phyloP scores from a whole-genome alignment of 2,888 invertebrate species.

The Mystacides longicornis region DNA sequence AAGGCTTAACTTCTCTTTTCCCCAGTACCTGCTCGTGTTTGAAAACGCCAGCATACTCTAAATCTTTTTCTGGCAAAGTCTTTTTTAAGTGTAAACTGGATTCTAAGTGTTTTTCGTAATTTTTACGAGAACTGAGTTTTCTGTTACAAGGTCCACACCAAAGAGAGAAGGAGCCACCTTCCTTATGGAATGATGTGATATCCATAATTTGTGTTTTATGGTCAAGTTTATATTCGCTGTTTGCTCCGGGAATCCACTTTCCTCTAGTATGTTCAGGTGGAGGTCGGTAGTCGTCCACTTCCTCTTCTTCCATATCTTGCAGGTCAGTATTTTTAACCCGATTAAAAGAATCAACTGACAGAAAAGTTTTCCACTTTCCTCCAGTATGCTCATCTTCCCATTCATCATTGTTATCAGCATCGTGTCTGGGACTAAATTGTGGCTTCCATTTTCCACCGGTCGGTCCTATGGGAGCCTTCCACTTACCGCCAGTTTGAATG shows the following conservation, averaged over 20 bases:
- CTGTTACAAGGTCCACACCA: constrained; percentile 80
- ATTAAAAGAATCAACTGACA: constrained; percentile 23
- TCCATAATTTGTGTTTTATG: constrained; percentile 47
- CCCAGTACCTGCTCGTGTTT: constrained; percentile 31
- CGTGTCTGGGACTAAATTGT: constrained; percentile 32
- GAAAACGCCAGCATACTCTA: constrained; percentile 53
- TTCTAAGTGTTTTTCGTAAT: constrained; percentile 70
- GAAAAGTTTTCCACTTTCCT: constrained; percentile 57
- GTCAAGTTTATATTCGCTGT: constrained; percentile 31
- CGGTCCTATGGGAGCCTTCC: constrained; percentile 47
- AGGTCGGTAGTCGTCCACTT: constrained; percentile 51
- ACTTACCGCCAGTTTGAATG: constrained; percentile 34
- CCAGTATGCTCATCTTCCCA: constrained; percentile 57
- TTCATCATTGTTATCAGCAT: constrained; percentile 36
- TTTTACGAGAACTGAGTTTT: constrained; percentile 61
- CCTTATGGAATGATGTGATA: constrained; percentile 43
- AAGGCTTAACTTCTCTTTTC: constrained; percentile 38
- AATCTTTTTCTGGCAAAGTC: constrained; percentile 58
- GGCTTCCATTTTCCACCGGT: constrained; percentile 75
- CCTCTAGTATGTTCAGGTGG: constrained; percentile 67
- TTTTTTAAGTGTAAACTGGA: constrained; percentile 65
- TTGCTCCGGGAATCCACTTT: constrained; percentile 72
- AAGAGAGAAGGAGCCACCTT: constrained; percentile 52
- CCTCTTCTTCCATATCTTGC: constrained; percentile 34
- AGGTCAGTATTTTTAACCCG: constrained; percentile 19